Evolutionary conservation across 2,888 invertebrate genomes (phyloP).

Genomic region (Pherbina coryleti): DNA sequence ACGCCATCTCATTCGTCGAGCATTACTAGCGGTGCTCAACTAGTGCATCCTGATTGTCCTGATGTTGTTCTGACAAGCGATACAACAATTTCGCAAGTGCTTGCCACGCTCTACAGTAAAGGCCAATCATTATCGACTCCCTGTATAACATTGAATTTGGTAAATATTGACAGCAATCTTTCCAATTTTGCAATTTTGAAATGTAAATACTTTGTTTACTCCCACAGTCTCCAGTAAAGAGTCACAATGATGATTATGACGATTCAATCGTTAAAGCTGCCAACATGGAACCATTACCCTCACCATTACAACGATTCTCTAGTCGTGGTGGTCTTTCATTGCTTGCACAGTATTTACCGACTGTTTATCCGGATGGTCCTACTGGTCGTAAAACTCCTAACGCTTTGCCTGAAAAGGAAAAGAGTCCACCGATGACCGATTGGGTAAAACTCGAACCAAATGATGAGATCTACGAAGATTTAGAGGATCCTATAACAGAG

Average conservation of each 20-base stretch:
- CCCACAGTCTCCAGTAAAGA: slow-evolving; percentile 50
- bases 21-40: slow-evolving; percentile 66
- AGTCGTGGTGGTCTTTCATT: slow-evolving; percentile 89
- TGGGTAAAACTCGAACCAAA: slow-evolving; percentile 72
- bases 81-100: slow-evolving; percentile 74
- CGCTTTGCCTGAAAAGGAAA: slow-evolving; percentile 67
- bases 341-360: slow-evolving; percentile 88
- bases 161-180: slow-evolving; percentile 42
- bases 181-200: neutral
- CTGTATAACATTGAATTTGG: slow-evolving; percentile 67
- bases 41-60: slow-evolving; percentile 69
- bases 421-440: slow-evolving; percentile 66
- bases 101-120: slow-evolving; percentile 72
- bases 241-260: slow-evolving; percentile 51
- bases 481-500: slow-evolving; percentile 72
- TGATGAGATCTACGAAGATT: slow-evolving; percentile 76
- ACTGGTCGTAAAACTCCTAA: slow-evolving; percentile 72
- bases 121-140: slow-evolving; percentile 72
- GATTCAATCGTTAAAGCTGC: slow-evolving; percentile 60
- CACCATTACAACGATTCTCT: slow-evolving; percentile 87
- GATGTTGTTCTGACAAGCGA: slow-evolving; percentile 72
- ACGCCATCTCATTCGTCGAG: slow-evolving; percentile 56
- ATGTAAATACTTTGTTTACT: neutral
- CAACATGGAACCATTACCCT: slow-evolving; percentile 65
- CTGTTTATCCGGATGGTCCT: slow-evolving; percentile 87